These are phyloP conservation scores for Drosophila subobscura DNA, from an alignment of 1,140 invertebrate genomes.

Conservation along the genomic window DNA sequence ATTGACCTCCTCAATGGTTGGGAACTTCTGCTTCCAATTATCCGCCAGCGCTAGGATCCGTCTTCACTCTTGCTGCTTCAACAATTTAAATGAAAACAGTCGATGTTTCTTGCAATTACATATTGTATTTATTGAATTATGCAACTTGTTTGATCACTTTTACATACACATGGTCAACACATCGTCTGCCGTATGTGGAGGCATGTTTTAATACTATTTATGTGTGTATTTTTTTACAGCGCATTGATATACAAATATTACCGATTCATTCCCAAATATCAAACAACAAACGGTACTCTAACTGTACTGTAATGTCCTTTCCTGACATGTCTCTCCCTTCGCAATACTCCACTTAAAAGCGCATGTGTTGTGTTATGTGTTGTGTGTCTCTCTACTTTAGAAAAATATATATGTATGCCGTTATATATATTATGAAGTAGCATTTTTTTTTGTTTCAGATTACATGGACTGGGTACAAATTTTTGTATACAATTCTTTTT, in stretches of 20 bases:
- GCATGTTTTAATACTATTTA: constrained; percentile 66
- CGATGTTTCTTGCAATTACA: constrained; percentile 39
- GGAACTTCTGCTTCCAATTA: no score
- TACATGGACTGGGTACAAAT: constrained; percentile 81
- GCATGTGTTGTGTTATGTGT: constrained; percentile 33
- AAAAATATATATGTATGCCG: constrained; percentile 74
- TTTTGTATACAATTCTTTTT: constrained; percentile 75
- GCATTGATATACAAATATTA: constrained; percentile 78
- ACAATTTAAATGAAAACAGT: background rate
- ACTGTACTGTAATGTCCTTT: no score
- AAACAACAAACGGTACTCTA: constrained; percentile 53
- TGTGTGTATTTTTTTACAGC: constrained; percentile 76
- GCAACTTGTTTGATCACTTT: constrained; percentile 68
- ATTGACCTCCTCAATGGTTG: no score
- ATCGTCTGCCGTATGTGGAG: constrained; percentile 38
- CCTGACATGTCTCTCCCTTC: constrained; percentile 18
- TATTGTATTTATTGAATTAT: constrained; percentile 75
- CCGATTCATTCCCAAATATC: constrained; percentile 36
- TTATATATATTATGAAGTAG: constrained; percentile 76
- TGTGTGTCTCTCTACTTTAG: constrained; percentile 60
- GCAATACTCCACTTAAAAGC: constrained; percentile 47
- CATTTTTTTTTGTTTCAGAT: constrained; percentile 54
- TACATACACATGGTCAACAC: constrained; percentile 56
- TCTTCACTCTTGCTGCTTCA: no score
- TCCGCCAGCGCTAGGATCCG: no score